phyloP scores from a whole-genome alignment of 2,888 invertebrate species.

The Lasioglossum lativentre region DNA sequence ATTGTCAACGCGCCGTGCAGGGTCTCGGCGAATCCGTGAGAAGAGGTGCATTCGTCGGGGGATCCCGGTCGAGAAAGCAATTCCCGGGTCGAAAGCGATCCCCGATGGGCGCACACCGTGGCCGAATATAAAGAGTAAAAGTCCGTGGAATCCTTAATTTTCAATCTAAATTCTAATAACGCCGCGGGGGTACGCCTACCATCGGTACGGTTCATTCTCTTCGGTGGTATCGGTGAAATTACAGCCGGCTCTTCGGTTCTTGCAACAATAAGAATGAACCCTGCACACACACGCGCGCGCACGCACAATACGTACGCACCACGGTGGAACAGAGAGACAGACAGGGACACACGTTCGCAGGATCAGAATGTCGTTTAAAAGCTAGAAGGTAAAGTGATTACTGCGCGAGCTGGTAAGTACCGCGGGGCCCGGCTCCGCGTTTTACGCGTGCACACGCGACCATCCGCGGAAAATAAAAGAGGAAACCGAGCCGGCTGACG shows the following conservation, averaged over 20 bases:
- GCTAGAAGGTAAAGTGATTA: constrained; percentile 71
- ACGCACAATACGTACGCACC: rapidly evolving
- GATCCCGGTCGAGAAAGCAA: constrained; percentile 28
- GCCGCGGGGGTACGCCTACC: constrained; percentile 25
- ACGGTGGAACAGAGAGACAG: neutral
- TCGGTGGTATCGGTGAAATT: constrained; percentile 67
- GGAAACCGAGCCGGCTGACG: constrained; percentile 60
- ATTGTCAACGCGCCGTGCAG: too few relatives aligned
- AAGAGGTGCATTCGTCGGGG: too few relatives aligned
- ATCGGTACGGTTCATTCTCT: constrained; percentile 50
- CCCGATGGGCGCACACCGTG: neutral
- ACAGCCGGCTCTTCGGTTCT: constrained; percentile 61
- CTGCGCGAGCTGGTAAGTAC: constrained; percentile 22
- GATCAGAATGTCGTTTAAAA: constrained; percentile 72
- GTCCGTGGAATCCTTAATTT: constrained; percentile 66
- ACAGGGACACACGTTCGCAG: constrained; percentile 29
- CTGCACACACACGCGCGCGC: neutral
- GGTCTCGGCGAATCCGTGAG: too few relatives aligned
- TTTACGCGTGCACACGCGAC: constrained; percentile 58
- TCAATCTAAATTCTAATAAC: constrained; percentile 72
- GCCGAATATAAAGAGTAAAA: constrained; percentile 36
- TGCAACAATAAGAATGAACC: constrained; percentile 67
- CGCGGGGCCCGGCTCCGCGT: constrained; percentile 25
- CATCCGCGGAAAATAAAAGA: constrained; percentile 69
- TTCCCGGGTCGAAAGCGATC: constrained; percentile 34